Conservation (phyloP, 2,113 vertebrate species). For the Aspidoscelis tigris region DNA sequence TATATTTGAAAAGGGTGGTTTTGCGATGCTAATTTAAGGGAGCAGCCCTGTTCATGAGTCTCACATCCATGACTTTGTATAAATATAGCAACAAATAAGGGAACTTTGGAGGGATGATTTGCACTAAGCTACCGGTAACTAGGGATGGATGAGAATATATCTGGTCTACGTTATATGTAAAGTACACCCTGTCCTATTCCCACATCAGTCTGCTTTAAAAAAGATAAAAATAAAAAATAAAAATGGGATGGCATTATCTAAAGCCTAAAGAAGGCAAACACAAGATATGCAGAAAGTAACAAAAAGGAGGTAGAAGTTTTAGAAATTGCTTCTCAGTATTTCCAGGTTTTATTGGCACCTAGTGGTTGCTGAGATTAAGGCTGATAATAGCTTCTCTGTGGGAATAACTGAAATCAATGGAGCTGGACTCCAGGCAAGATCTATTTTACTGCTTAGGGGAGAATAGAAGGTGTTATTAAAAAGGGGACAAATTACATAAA, state of each 20-base stretch:
- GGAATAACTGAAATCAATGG: slow-evolving; percentile 17
- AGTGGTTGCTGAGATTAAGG: slow-evolving; percentile 22
- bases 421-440: not conserved
- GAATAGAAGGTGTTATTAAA: slow-evolving; percentile 18
- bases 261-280: not conserved
- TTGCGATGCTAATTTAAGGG: not conserved
- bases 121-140: not conserved
- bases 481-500: not conserved
- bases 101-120: not conserved
- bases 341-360: slow-evolving; percentile 40
- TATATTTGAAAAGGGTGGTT: not conserved
- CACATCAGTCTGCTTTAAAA: not conserved
- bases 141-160: not conserved
- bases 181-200: not conserved
- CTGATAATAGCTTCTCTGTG: slow-evolving; percentile 4
- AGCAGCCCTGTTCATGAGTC: not conserved
- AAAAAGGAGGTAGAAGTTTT: not conserved
- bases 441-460: not conserved
- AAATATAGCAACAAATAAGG: not conserved
- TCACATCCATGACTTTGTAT: not conserved
- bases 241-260: not conserved
- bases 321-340: slow-evolving; percentile 37
- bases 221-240: not conserved
- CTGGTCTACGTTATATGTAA: not conserved
- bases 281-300: not conserved